Evolutionary conservation across 2,797 vertebrate genomes (phyloP), one percentile per base, ranked within the genome.

Genomic region (Sitta carolinensis): DNA sequence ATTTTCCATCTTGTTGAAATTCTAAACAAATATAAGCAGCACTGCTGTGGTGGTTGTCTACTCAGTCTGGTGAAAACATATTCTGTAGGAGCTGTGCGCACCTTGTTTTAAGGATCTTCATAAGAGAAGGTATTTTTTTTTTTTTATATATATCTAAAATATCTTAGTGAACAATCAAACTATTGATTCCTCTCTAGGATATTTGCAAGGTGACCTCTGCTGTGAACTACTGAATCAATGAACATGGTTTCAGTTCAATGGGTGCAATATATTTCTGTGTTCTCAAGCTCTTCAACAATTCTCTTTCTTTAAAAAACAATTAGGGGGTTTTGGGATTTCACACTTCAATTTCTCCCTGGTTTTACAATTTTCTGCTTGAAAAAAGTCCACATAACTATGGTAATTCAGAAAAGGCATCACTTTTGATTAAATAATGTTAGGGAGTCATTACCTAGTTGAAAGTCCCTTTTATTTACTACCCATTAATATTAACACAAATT

Each of bases 1-100:
- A 58, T 85, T 89, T 86, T 96, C 66, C 62, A 26, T 38, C 42
- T 74, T 79, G 40, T 36, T 92, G 74, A 86, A 90, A 86, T 91
- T 66, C 74, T 58, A 29, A 78, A 73, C 50, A 70, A 81, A 90
- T 63, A 85, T 45, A 43, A 91, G 29, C 14, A 84, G 21, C 43
- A 52, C 45, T 73, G 26, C 11, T 40, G 13, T 64, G 36, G 7
- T 51, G 8, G 16, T 13, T 79, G 36, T 78, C 30, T 87, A 36
- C 14, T 87, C 32, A 69, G 15, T 16, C 52, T 69, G 43, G 43
- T 87, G 66, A 63, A 90, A 96, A 77, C 20, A 69, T 57, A 34
- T 51, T 12, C 17, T 86, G 13, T 43, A 90, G 38, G 26, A 78
- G 12, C 8, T 77, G 10, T 55, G 25, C n/a, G 55, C 76, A 84